A percentile compares a stretch with the other conserved stretches of the same genome.
Evolutionary conservation across 1,140 invertebrate genomes (phyloP).

Genomic region (Ips typographus): DNA sequence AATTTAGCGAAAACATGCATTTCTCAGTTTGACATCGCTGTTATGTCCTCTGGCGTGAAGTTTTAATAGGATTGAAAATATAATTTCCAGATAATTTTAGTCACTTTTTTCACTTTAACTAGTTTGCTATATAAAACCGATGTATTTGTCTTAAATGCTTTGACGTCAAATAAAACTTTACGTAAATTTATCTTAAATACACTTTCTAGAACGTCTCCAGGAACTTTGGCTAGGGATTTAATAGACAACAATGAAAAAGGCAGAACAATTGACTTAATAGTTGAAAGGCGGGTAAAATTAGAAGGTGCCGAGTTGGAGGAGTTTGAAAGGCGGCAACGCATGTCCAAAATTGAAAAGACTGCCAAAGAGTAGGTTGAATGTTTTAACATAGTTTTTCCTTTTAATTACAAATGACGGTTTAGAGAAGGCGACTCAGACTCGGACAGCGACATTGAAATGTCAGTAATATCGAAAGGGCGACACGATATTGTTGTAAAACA

Average conservation of each 20-base stretch:
- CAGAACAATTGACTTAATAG: conserved; percentile 72
- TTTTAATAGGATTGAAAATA: too few species aligned
- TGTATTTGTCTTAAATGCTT: too few species aligned
- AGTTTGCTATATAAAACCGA: too few species aligned
- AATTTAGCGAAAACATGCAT: too few species aligned
- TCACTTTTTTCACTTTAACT: too few species aligned
- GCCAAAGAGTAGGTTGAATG: conserved; percentile 53
- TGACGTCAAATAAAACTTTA: neutral
- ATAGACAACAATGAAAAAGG: conserved; percentile 78
- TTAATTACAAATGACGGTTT: conserved; percentile 14
- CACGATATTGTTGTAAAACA: conserved; percentile 90
- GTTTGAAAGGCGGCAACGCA: conserved; percentile 69
- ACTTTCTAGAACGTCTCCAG: conserved; percentile 67
- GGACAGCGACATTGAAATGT: conserved; percentile 84
- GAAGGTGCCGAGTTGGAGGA: conserved; percentile 93
- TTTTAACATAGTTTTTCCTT: conserved; percentile 46
- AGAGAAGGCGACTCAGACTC: conserved; percentile 81
- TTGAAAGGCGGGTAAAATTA: conserved; percentile 74
- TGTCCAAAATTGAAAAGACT: conserved; percentile 57
- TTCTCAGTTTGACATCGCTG: too few species aligned
- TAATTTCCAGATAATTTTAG: too few species aligned
- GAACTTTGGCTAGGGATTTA: conserved; percentile 83
- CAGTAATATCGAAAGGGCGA: conserved; percentile 70
- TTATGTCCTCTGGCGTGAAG: too few species aligned
- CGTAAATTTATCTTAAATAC: conserved; percentile 13